These are phyloP conservation scores for Caenorhabditis sp. DNA, from an alignment of 2,888 invertebrate genomes.

Conservation along the genomic window DNA sequence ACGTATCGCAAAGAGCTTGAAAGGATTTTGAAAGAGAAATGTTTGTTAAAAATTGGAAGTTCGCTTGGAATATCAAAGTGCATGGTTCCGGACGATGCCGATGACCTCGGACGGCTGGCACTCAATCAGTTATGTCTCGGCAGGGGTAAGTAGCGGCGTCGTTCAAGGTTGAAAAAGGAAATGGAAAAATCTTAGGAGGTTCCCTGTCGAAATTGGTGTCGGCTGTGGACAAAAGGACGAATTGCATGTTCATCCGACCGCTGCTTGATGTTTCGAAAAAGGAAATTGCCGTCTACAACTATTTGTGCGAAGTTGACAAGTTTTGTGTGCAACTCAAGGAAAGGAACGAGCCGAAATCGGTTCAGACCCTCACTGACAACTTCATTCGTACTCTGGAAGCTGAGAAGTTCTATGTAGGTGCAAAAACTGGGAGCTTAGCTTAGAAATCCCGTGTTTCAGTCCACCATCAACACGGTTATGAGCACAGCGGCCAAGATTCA, in stretches of 20 bases:
- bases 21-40: constrained; percentile 56
- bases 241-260: constrained; percentile 62
- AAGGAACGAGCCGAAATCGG: constrained; percentile 15
- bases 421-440: background rate
- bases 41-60: constrained; percentile 30
- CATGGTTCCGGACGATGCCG: constrained; percentile 65
- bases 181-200: constrained; percentile 26
- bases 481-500: constrained; percentile 67
- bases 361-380: constrained; percentile 59
- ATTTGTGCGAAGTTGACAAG: constrained; percentile 51
- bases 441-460: constrained; percentile 35
- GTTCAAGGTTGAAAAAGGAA: background rate
- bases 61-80: constrained; percentile 40
- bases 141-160: constrained; percentile 60
- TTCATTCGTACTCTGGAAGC: constrained; percentile 60
- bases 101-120: constrained; percentile 60
- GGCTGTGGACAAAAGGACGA: constrained; percentile 60
- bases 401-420: constrained; percentile 61
- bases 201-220: constrained; percentile 35
- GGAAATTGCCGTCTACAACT: constrained; percentile 63
- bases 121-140: constrained; percentile 68
- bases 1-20: constrained; percentile 59
- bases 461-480: constrained; percentile 67
- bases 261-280: constrained; percentile 63
- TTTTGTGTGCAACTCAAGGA: constrained; percentile 34